Base-by-base conservation (phyloP, 2,888 invertebrate species). In the Apodemia hepburni region DNA sequence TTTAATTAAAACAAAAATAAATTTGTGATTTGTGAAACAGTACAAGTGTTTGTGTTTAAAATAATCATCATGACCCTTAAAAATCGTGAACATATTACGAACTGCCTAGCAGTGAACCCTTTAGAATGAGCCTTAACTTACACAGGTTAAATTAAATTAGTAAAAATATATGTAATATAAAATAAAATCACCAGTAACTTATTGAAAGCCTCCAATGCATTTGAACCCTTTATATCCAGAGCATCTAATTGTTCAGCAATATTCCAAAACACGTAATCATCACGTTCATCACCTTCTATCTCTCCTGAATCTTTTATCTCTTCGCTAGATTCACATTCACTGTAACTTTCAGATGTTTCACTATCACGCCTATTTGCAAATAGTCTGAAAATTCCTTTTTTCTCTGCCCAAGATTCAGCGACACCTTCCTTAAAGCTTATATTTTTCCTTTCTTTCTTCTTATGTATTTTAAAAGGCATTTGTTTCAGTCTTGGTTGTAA, bases 391-490 rank as follows among this genome's bases (percentile, higher is more conserved):
- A 89, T 80, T 0, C 85, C 80, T 8, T 75, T 77, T 61, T 82
- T 88, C 54, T 91, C 89, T 35, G 81, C 78, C 88, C 89, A 87
- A 3, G 84, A 82, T 64, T 87, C 88, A 3, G 69, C 59, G 3
- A 67, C 67, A 15, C 72, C 70, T 58, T 87, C 87, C 67, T 74
- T 81, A 1, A 76, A 64, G 51, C 76, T 75, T 3, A 74, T 75
- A 5, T 73, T 73, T 65, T 78, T 86, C 35, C 69, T 71, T 35
- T 71, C 66, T 65, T 76, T 79, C 64, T 84, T 88, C 63, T 73
- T 85, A 61, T 89, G 84, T 45, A 91, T 88, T 71, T 87, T 89
- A 67, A 91, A 90, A 64, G 91, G 90, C 42, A 91, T 88, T 77
- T 90, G 91, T 68, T 85, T 90, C 5, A 87, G 68, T 70, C 71